phyloP scores from a whole-genome alignment of 2,797 vertebrate genomes.

The Tachyglossus aculeatus region DNA sequence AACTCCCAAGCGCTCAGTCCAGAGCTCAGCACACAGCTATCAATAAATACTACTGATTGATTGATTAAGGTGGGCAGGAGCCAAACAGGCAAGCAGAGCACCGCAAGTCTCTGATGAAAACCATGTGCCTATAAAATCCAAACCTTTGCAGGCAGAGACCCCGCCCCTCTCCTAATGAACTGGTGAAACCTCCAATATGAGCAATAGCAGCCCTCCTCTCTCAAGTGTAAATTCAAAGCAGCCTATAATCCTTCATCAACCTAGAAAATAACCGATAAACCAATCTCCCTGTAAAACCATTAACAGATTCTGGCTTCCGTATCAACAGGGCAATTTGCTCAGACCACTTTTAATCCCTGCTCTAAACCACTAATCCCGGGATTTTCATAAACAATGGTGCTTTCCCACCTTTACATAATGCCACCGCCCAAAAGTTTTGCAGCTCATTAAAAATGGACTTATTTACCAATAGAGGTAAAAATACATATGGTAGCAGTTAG shows the following conservation, averaged over 20 bases:
- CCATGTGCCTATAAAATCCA: no score
- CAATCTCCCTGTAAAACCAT: constrained; percentile 67
- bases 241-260: constrained; percentile 67
- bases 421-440: constrained; percentile 20
- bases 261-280: constrained; percentile 71
- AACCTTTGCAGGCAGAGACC: neutral
- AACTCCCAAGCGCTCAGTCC: no score
- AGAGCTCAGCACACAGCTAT: no score
- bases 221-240: constrained; percentile 27
- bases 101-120: no score
- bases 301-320: constrained; percentile 64
- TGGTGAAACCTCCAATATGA: neutral
- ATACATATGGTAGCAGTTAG: constrained; percentile 27
- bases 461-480: constrained; percentile 43
- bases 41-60: no score
- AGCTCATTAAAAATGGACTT: constrained; percentile 26
- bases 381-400: constrained; percentile 39
- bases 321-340: constrained; percentile 66
- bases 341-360: constrained; percentile 66
- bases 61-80: no score
- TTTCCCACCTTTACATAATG: constrained; percentile 29
- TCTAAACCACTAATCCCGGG: constrained; percentile 68
- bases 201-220: constrained; percentile 5
- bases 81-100: no score
- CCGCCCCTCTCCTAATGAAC: neutral